These are phyloP conservation scores for Calliphora vicina DNA, from an alignment of 1,140 invertebrate genomes.

Conservation along the genomic window DNA sequence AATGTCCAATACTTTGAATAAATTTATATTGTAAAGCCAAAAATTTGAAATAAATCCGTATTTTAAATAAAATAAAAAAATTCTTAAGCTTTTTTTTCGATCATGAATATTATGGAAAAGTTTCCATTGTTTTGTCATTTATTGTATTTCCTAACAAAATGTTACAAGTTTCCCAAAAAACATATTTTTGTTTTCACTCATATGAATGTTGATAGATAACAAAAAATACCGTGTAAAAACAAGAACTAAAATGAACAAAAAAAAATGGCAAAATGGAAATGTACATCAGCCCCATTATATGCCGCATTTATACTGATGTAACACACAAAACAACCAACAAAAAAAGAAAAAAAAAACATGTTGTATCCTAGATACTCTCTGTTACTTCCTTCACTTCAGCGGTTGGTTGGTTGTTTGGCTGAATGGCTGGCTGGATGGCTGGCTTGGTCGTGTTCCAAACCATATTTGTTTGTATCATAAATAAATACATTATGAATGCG, in stretches of 20 bases:
- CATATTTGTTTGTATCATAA: neutral
- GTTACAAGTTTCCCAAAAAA: neutral
- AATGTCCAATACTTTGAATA: too few species aligned
- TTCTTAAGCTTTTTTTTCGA: too few species aligned
- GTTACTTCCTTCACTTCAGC: too few species aligned
- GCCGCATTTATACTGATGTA: neutral
- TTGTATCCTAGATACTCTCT: neutral
- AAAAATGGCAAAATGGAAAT: neutral
- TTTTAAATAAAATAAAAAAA: too few species aligned
- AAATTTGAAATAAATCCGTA: too few species aligned
- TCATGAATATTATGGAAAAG: too few species aligned
- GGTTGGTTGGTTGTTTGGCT: too few species aligned
- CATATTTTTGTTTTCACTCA: neutral
- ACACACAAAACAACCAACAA: neutral
- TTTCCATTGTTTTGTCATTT: too few species aligned
- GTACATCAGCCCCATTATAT: neutral
- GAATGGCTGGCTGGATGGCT: too few species aligned
- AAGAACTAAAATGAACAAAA: neutral
- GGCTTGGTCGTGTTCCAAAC: neutral
- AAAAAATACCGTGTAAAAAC: neutral
- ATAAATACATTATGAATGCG: neutral
- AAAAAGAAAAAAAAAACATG: too few species aligned
- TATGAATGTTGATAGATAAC: conserved; percentile 10
- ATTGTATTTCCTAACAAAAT: neutral
- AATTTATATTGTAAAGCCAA: too few species aligned